A percentile compares a stretch with the other conserved stretches of the same genome.
These are phyloP conservation scores for Gortyna flavago DNA, from an alignment of 2,888 invertebrate species.

Conservation along the genomic window DNA sequence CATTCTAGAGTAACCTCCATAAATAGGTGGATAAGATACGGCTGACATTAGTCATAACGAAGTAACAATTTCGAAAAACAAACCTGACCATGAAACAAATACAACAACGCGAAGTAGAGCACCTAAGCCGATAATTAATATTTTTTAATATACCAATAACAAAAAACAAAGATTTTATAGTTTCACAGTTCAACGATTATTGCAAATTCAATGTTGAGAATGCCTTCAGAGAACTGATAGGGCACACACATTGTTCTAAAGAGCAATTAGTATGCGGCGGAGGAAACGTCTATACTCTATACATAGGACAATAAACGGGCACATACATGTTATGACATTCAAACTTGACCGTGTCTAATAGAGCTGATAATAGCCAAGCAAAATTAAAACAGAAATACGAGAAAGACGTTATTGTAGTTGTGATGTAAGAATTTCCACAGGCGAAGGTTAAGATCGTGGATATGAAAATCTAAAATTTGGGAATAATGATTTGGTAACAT, in stretches of 20 bases:
- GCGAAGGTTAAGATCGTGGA: conserved; percentile 63
- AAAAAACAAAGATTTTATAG: conserved; percentile 56
- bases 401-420: conserved; percentile 67
- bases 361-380: conserved; percentile 72
- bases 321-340: conserved; percentile 78
- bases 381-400: conserved; percentile 74
- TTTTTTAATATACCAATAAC: conserved; percentile 15
- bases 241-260: conserved; percentile 76
- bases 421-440: conserved; percentile 74
- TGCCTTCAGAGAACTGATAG: conserved; percentile 79
- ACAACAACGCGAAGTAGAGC: conserved; percentile 19
- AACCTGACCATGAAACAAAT: conserved; percentile 24
- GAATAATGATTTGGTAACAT: neutral
- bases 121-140: conserved; percentile 3
- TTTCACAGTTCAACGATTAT: conserved; percentile 61
- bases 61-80: neutral
- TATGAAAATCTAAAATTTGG: conserved; percentile 26
- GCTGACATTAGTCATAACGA: neutral
- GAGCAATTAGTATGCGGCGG: conserved; percentile 79
- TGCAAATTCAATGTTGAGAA: conserved; percentile 65
- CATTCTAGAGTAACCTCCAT: neutral
- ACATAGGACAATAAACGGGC: conserved; percentile 64
- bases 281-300: conserved; percentile 67
- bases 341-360: conserved; percentile 86
- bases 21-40: neutral